phyloP scores from a whole-genome alignment of 2,113 vertebrate genomes.

The Scytalopus superciliaris region DNA sequence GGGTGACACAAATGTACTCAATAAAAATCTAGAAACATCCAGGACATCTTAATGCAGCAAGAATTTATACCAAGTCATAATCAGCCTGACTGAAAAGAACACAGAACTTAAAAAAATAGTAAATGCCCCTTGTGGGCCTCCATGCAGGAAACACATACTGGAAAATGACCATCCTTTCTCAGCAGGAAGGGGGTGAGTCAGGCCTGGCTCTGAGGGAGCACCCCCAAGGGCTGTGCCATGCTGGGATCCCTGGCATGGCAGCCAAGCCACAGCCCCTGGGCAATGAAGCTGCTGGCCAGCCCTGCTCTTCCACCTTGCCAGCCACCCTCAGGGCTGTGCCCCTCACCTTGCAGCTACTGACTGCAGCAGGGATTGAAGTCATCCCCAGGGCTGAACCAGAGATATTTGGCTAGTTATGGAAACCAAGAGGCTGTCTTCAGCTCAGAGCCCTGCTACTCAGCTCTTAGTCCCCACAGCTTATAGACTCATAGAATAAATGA shows the following conservation, averaged over 20 bases:
- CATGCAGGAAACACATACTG: not conserved
- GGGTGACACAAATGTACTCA: not conserved
- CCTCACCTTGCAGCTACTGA: not conserved
- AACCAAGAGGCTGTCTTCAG: not conserved
- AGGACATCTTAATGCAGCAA: not conserved
- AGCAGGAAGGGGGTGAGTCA: not conserved
- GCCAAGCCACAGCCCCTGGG: fast-evolving
- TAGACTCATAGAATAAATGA: not conserved
- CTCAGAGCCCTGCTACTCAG: not conserved
- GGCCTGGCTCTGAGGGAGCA: not conserved
- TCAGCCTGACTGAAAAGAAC: not conserved
- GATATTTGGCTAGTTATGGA: not conserved
- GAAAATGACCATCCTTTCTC: not conserved
- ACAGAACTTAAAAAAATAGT: not conserved
- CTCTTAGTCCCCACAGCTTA: not conserved
- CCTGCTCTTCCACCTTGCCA: not conserved
- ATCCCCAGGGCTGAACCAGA: not conserved
- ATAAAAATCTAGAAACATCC: not conserved
- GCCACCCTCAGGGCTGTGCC: fast-evolving
- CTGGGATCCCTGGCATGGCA: not conserved
- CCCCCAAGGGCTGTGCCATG: not conserved
- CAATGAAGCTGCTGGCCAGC: not conserved
- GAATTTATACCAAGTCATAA: not conserved
- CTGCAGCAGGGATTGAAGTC: no score
- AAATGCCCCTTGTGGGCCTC: not conserved